A percentile compares a stretch with the other conserved stretches of the same genome.
Conservation (phyloP, 2,113 vertebrate genomes). For the Thalassoma bifasciatum region DNA sequence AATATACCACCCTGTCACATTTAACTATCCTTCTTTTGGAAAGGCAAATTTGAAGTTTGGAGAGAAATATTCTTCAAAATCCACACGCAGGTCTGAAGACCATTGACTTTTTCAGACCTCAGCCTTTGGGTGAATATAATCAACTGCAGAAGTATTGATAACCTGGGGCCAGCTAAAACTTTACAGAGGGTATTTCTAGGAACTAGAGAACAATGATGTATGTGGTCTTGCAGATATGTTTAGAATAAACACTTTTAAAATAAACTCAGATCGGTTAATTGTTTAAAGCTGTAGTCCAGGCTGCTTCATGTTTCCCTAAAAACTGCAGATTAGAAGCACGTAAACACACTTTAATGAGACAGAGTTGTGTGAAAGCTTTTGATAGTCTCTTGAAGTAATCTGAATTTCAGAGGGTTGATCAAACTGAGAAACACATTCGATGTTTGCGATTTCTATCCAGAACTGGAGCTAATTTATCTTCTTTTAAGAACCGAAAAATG, state of each 20-base stretch:
- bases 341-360: background rate
- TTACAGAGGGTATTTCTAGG: background rate
- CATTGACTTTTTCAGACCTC: background rate
- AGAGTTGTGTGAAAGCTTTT: background rate
- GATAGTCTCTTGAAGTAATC: background rate
- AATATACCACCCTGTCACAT: too few relatives aligned
- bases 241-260: background rate
- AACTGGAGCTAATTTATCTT: background rate
- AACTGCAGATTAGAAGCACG: background rate
- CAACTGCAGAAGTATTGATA: background rate
- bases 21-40: background rate
- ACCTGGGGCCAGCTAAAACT: background rate
- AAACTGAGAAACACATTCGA: background rate
- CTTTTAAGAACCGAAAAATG: background rate
- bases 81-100: background rate
- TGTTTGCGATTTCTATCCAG: background rate
- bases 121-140: background rate
- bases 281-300: background rate
- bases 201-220: slow-evolving; percentile 1
- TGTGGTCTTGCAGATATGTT: background rate
- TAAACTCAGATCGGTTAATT: background rate
- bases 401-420: background rate
- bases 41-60: background rate
- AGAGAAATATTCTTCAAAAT: too few relatives aligned
- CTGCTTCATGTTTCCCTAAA: background rate